Base-by-base conservation (phyloP, 2,113 vertebrate genomes). In the Psettodes erumei region DNA sequence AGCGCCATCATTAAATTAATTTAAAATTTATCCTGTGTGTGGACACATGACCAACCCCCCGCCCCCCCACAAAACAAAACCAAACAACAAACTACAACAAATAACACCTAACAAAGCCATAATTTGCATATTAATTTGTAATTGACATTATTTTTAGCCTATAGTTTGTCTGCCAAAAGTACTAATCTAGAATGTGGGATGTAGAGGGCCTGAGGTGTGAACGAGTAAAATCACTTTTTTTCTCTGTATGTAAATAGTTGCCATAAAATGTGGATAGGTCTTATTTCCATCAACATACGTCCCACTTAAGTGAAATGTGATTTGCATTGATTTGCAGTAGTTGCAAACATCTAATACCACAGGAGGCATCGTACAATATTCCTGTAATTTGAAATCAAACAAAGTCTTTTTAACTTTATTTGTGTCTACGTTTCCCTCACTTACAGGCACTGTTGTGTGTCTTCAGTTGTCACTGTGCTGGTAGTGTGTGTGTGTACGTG, bases 401-500 rank as follows among this genome's bases (percentile, higher is more conserved):
- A 55, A 19, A 19, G 30, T 30, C 30, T 68, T 67, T 35, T 48
- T 18, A 42, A 27, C n/a, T 55, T 30, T 28, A 62, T 58, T 25
- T 38, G 13, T 63, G 32, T 75, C 25, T 47, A 21, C 47, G 19
- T 75, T 70, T 59, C 33, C 42, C 28, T 85, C 45, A 64, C 69
- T 69, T 77, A 65, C 69, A 70, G 53, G 43, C 61, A 30, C 38
- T 1, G n/a, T 76, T 79, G 48, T 73, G 37, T 32, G 38, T 43
- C n/a, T 60, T n/a, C 21, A 54, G 35, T 55, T 58, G 59, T 54
- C 23, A 30, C 8, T 10, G 23, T 50, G 56, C 61, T 78, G 69
- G 6, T 3, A 21, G 8, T 67, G 37, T 35, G 54, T 54, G 72
- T 74, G 76, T 70, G 81, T 79, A 43, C 50, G 42, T 59, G 62